Conservation (phyloP, 2,888 invertebrate genomes). For the Elmis aenea region DNA sequence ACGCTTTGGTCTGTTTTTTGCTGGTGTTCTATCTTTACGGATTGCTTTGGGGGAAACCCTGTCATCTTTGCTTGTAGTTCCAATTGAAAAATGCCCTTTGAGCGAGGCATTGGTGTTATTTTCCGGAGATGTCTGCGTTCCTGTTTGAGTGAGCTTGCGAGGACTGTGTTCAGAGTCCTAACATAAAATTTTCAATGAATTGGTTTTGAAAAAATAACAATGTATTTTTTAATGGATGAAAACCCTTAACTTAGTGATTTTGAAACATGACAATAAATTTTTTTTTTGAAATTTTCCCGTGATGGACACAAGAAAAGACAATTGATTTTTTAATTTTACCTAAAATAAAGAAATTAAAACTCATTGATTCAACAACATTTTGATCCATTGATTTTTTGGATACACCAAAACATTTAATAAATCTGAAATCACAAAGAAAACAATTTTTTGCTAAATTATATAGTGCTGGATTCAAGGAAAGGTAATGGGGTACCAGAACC, state of each 20-base stretch:
- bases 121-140: slow-evolving; percentile 69
- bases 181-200: slow-evolving; percentile 1
- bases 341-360: too few relatives aligned
- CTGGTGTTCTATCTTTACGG: slow-evolving; percentile 52
- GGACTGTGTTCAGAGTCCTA: slow-evolving; percentile 43
- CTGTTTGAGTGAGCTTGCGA: slow-evolving; percentile 55
- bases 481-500: background rate
- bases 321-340: too few relatives aligned
- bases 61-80: slow-evolving; percentile 52
- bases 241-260: too few relatives aligned
- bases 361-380: too few relatives aligned
- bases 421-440: too few relatives aligned
- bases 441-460: too few relatives aligned
- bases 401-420: too few relatives aligned
- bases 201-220: background rate
- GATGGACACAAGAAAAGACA: too few relatives aligned
- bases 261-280: too few relatives aligned
- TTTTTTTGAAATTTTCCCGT: background rate
- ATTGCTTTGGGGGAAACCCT: slow-evolving; percentile 53
- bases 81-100: slow-evolving; percentile 58
- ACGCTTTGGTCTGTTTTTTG: slow-evolving; percentile 49
- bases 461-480: too few relatives aligned
- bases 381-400: too few relatives aligned
- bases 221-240: background rate
- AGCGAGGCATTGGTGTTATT: slow-evolving; percentile 40